Conservation (phyloP, 2,888 invertebrate genomes). For the Hololepta plana region DNA sequence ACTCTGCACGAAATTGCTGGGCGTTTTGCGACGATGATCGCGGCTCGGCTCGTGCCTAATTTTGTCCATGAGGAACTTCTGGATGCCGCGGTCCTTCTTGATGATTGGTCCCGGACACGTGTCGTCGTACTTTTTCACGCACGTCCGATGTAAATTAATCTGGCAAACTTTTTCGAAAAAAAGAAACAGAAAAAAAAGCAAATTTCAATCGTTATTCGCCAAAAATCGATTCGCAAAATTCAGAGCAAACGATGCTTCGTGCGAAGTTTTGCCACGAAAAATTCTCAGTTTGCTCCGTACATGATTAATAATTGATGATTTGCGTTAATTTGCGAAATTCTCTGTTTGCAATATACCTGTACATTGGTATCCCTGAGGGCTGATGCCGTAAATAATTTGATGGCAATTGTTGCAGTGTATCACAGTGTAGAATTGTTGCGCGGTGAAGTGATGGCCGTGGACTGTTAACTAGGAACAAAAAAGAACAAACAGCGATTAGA, state of each 20-base stretch:
- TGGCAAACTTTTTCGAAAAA: conserved; percentile 26
- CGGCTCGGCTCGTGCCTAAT: conserved; percentile 19
- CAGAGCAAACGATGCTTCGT: too few species aligned
- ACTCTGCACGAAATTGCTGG: conserved; percentile 28
- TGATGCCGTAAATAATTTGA: conserved; percentile 83
- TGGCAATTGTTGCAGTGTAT: conserved; percentile 90
- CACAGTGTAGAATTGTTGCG: conserved; percentile 75
- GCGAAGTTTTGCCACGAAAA: too few species aligned
- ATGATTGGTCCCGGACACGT: conserved; percentile 26
- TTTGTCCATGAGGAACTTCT: conserved; percentile 20
- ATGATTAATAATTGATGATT: too few species aligned
- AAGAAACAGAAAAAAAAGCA: conserved; percentile 4
- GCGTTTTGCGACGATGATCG: conserved; percentile 26
- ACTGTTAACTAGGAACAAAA: conserved; percentile 45
- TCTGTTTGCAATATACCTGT: conserved; percentile 62
- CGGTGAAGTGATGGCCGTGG: conserved; percentile 79
- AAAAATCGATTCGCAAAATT: neutral
- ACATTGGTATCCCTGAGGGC: conserved; percentile 94
- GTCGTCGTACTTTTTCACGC: conserved; percentile 26
- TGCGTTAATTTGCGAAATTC: too few species aligned
- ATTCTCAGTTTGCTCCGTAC: too few species aligned
- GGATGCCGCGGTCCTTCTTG: conserved; percentile 23
- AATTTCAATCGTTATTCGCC: conserved; percentile 3
- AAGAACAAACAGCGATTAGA: conserved; percentile 7
- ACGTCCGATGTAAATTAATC: conserved; percentile 25